Conservation (phyloP, 2,888 invertebrate genomes). For the Nineta flava region DNA sequence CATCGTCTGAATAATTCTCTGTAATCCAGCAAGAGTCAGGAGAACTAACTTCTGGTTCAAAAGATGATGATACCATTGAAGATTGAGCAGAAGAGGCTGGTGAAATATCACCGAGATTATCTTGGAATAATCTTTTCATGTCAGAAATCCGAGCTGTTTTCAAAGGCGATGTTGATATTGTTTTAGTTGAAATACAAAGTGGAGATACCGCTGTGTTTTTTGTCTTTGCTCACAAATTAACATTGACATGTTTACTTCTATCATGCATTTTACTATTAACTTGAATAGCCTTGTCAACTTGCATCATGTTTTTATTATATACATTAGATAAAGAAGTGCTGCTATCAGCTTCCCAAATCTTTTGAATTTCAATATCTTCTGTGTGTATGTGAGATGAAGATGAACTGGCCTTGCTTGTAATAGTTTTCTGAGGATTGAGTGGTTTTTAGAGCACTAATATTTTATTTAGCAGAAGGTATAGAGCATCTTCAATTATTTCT, state of each 20-base stretch:
- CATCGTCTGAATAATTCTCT: neutral
- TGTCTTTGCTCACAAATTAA: neutral
- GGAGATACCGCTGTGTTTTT: neutral
- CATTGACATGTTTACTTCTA: neutral
- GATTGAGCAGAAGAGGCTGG: neutral
- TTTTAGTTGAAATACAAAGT: neutral
- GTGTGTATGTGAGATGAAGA: neutral
- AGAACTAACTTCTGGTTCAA: slow-evolving; percentile 1
- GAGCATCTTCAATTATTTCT: too few species aligned
- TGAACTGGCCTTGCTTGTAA: neutral
- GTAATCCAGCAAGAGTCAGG: neutral
- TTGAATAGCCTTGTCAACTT: neutral
- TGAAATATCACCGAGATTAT: neutral
- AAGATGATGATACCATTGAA: neutral
- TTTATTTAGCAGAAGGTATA: too few species aligned
- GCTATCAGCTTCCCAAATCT: neutral
- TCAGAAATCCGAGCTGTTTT: neutral
- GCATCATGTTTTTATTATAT: neutral
- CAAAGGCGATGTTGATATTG: neutral
- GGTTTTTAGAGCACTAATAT: too few species aligned
- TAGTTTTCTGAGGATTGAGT: too few species aligned
- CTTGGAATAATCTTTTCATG: neutral
- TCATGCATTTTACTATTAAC: neutral
- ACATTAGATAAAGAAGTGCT: neutral
- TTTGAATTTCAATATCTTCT: neutral